Conservation (phyloP, 2,888 invertebrate genomes). For the Malthinus flaveolus region DNA sequence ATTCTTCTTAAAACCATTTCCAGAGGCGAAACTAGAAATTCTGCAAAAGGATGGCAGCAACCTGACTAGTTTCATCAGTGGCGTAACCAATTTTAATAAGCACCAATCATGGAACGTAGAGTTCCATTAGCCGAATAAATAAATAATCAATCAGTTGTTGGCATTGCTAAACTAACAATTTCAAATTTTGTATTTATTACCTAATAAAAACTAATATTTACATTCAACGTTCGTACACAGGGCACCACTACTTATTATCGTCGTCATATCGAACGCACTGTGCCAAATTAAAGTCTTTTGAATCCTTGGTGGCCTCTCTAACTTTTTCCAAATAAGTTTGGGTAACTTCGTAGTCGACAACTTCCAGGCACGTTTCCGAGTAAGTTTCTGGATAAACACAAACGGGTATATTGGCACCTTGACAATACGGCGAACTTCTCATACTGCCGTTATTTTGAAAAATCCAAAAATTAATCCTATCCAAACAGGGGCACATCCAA, state of each 20-base stretch:
- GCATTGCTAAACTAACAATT: too few species aligned
- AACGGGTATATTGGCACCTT: background rate
- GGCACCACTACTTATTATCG: background rate
- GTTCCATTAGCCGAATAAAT: too few species aligned
- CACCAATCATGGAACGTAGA: too few species aligned
- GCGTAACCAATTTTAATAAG: too few species aligned
- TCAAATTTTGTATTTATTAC: too few species aligned
- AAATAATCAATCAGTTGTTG: too few species aligned
- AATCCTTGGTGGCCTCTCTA: background rate
- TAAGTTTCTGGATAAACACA: constrained; percentile 4
- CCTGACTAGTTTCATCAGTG: too few species aligned
- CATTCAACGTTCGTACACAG: too few species aligned
- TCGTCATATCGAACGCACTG: background rate
- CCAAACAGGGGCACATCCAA: constrained; percentile 4
- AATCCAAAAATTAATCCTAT: background rate
- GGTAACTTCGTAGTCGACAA: background rate
- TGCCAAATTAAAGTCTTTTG: background rate
- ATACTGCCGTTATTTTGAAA: background rate
- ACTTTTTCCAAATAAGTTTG: constrained; percentile 2
- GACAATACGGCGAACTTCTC: background rate
- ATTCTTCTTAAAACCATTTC: too few species aligned
- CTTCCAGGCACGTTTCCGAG: background rate
- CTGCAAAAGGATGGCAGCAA: too few species aligned
- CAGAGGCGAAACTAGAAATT: too few species aligned
- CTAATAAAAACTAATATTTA: too few species aligned